Evolutionary conservation across 2,888 invertebrate genomes (phyloP).

Genomic region (Tanypteryx hageni): DNA sequence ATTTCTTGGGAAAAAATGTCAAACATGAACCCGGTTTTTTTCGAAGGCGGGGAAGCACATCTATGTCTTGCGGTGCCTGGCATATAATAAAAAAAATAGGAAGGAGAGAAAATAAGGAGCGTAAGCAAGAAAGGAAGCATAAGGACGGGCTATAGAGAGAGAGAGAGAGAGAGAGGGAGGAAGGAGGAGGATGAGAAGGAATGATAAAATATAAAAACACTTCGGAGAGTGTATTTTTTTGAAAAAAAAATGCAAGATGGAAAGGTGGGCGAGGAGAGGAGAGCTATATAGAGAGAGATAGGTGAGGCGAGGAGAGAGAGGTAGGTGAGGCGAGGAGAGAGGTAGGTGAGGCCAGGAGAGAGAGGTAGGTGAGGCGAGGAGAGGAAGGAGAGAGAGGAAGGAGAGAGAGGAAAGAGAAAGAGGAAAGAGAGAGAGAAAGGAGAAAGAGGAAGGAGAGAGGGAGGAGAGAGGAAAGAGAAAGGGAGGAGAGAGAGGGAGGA

Average conservation of each 20-base stretch:
- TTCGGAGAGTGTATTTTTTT: not conserved
- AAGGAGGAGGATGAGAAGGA: not conserved
- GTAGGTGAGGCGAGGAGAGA: not conserved
- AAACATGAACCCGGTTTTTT: conserved; percentile 40
- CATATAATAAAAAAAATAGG: not conserved
- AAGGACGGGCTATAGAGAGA: not conserved
- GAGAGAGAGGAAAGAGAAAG: not conserved
- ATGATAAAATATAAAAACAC: not conserved
- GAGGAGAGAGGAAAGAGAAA: not conserved
- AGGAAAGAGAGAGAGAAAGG: not conserved
- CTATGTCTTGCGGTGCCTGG: conserved; percentile 48
- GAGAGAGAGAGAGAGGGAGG: not conserved
- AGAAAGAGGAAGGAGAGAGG: not conserved
- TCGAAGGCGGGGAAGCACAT: conserved; percentile 26
- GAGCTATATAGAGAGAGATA: not conserved
- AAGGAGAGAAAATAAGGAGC: not conserved
- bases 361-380: not conserved
- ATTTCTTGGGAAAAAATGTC: conserved; percentile 52
- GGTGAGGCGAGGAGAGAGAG: not conserved
- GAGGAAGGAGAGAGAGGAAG: not conserved
- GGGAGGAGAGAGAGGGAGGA: not conserved
- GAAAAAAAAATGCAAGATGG: too few relatives aligned
- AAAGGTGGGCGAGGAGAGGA: not conserved
- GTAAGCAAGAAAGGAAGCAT: not conserved
- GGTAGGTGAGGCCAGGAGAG: not conserved